These are phyloP conservation scores for Andrena marginata DNA, from an alignment of 2,888 invertebrate species.

Conservation along the genomic window DNA sequence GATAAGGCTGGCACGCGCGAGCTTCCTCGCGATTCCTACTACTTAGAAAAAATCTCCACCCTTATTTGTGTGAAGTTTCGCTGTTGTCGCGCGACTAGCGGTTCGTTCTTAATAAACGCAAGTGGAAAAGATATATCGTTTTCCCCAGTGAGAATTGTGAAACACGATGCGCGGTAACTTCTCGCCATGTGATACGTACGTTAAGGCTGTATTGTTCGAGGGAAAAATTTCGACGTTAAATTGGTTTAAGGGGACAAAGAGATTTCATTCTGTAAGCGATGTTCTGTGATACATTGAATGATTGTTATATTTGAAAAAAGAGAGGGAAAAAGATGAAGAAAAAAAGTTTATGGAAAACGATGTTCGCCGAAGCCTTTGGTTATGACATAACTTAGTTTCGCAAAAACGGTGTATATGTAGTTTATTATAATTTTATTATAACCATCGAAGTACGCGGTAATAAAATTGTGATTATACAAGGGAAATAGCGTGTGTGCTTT, in stretches of 20 bases:
- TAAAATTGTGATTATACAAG: conserved; percentile 53
- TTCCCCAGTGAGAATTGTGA: not conserved
- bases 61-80: not conserved
- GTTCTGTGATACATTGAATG: conserved; percentile 63
- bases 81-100: not conserved
- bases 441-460: conserved; percentile 43
- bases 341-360: not conserved
- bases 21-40: conserved; percentile 5
- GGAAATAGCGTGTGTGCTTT: conserved; percentile 16
- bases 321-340: not conserved
- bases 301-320: conserved; percentile 40
- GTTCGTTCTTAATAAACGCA: not conserved
- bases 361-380: conserved; percentile 62
- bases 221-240: conserved; percentile 13
- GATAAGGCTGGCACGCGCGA: conserved; percentile 25
- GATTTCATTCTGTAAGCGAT: conserved; percentile 43
- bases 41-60: conserved; percentile 1
- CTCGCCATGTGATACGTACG: conserved; percentile 23
- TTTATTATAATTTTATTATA: conserved; percentile 62
- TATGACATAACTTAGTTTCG: conserved; percentile 52
- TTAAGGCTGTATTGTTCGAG: not conserved
- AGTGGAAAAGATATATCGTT: not conserved
- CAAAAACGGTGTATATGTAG: conserved; percentile 36
- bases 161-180: not conserved
- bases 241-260: conserved; percentile 18